A percentile compares a stretch with the other conserved stretches of the same genome.
Evolutionary conservation across 2,888 invertebrate species (phyloP).

Genomic region (Phengaris arion): DNA sequence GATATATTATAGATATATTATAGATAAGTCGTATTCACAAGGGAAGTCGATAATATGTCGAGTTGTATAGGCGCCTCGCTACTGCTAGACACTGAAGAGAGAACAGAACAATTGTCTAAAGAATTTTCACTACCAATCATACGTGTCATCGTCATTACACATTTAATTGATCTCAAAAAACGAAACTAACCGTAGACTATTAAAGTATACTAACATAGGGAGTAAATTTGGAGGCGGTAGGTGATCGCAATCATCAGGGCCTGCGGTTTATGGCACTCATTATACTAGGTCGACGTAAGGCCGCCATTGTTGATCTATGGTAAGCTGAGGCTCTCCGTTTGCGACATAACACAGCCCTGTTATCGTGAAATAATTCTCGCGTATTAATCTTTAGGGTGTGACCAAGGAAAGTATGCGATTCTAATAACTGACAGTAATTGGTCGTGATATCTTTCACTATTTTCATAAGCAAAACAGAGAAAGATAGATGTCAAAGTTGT

Average conservation of each 20-base stretch:
- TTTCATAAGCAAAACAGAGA: background rate
- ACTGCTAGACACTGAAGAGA: background rate
- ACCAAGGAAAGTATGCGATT: background rate
- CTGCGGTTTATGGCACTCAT: background rate
- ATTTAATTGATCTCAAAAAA: slow-evolving; percentile 26
- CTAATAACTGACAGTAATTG: background rate
- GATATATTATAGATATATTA: no score
- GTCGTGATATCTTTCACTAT: background rate
- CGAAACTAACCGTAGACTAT: slow-evolving; percentile 18
- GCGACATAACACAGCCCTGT: background rate
- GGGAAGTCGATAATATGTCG: no score
- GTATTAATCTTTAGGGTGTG: background rate
- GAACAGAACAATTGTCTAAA: background rate
- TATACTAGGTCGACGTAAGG: background rate
- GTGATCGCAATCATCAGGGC: background rate
- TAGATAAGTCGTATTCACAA: no score
- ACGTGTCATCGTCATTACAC: background rate
- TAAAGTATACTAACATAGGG: slow-evolving; percentile 10
- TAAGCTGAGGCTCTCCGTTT: background rate
- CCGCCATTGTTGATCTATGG: background rate
- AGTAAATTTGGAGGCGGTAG: slow-evolving; percentile 7
- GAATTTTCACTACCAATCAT: background rate
- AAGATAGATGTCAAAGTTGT: background rate
- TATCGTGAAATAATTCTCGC: background rate
- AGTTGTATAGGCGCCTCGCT: no score